These are phyloP conservation scores for Cynopterus brachyotis DNA, from an alignment of 2,113 vertebrate species.

Conservation along the genomic window DNA sequence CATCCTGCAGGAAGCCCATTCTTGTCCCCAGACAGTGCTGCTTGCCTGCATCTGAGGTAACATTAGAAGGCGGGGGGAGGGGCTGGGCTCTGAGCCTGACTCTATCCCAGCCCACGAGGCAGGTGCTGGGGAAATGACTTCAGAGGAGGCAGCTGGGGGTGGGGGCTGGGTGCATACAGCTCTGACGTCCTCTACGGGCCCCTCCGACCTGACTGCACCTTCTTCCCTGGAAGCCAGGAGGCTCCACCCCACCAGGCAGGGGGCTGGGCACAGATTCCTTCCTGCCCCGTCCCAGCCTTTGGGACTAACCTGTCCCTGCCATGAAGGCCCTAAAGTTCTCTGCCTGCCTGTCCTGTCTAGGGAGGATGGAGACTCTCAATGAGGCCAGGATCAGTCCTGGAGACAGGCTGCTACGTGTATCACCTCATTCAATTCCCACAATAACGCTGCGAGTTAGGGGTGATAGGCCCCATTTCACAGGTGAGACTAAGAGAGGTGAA, in stretches of 20 bases:
- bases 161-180: fast-evolving
- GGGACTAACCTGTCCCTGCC: not conserved
- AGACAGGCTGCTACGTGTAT: fast-evolving
- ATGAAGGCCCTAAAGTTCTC: not conserved
- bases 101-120: not conserved
- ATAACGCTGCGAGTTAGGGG: fast-evolving
- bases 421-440: fast-evolving
- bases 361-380: not conserved
- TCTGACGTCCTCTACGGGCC: fast-evolving
- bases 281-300: not conserved
- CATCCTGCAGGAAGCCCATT: conserved; percentile 24
- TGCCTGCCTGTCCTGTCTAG: fast-evolving
- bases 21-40: not conserved
- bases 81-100: not conserved
- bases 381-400: not conserved
- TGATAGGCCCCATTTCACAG: not conserved
- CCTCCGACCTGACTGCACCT: not conserved
- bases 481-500: not conserved
- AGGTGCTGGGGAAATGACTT: conserved; percentile 40
- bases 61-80: fast-evolving
- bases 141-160: not conserved
- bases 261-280: not conserved
- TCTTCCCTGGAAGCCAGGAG: not conserved
- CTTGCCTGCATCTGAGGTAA: not conserved
- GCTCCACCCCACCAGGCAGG: not conserved